Evolutionary conservation across 2,888 invertebrate species (phyloP), one percentile per base, ranked within the genome.

Genomic region (Clanis bilineata): DNA sequence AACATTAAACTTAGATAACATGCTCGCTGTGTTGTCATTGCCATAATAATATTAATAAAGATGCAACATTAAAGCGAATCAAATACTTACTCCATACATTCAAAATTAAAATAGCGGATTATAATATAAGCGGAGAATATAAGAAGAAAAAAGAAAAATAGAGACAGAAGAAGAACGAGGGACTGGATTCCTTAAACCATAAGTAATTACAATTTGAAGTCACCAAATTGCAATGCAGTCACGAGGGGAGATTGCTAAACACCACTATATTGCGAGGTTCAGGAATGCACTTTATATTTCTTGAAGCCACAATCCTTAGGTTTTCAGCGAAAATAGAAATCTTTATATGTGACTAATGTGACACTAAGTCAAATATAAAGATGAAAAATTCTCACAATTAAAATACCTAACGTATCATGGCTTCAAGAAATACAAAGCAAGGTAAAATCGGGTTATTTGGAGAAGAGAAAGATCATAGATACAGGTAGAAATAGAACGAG

Each of bases 141-240:
- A n/a, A 75, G 68, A 72, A 73, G 64, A 72, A 63, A 72, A 72
- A 74, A 68, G 66, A 67, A 66, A 70, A 61, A 69, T 67, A 66
- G 59, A 85, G 74, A 77, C 81, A 85, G 88, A 90, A 90, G 90
- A 89, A 88, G 79, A 85, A 86, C 86, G 86, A 88, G 85, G 87
- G 77, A 88, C 89, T 91, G 90, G 90, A 88, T 89, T 89, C 90
- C 91, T 90, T 87, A 87, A 90, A 91, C 90, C 91, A 91, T 89
- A 91, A 89, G 91, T 87, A 81, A 85, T 91, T 91, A 91, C 91
- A 90, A 88, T 91, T 87, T 90, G 90, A 91, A 92, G 91, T 91
- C 86, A 91, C 92, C 92, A 92, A 90, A 86, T 88, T 88, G 86
- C 86, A 92, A 92, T 93, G 90, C 93, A 93, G 93, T 93, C 90